Evolutionary conservation across 2,797 vertebrate genomes (phyloP).

Genomic region (Danio choprae): DNA sequence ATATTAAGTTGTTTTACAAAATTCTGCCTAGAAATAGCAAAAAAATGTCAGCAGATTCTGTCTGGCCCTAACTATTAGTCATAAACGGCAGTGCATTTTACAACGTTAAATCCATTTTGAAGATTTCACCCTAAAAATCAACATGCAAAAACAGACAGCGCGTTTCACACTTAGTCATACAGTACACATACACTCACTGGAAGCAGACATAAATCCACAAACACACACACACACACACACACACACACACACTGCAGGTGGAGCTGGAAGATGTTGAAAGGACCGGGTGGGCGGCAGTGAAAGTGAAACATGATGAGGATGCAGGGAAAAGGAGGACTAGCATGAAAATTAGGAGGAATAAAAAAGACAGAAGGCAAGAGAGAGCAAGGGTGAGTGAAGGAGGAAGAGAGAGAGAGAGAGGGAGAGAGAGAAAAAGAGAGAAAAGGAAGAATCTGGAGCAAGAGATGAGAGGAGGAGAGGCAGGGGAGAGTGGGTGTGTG

Average conservation of each 20-base stretch:
- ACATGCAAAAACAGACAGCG: not conserved
- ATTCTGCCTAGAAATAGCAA: no score
- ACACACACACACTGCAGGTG: conserved; percentile 16
- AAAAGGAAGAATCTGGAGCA: conserved; percentile 34
- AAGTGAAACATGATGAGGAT: conserved; percentile 62
- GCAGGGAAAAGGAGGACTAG: conserved; percentile 52
- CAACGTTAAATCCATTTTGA: not conserved
- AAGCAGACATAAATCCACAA: conserved; percentile 21
- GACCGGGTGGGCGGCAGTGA: conserved; percentile 61
- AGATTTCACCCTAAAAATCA: not conserved
- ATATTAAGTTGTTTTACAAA: no score
- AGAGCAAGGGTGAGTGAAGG: conserved; percentile 63
- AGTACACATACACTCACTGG: conserved; percentile 14
- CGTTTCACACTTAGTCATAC: not conserved
- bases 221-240: conserved; percentile 11
- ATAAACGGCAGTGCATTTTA: not conserved
- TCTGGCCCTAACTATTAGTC: no score
- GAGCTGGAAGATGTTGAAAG: conserved; percentile 58
- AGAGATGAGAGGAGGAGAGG: conserved; percentile 23
- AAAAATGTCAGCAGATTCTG: no score
- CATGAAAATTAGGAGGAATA: conserved; percentile 56
- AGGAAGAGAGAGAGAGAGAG: conserved; percentile 29
- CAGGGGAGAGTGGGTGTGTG: conserved; percentile 83
- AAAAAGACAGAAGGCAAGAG: conserved; percentile 56
- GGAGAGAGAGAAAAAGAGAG: conserved; percentile 9